Percentiles rank a stretch among this genome's conserved stretches.
phyloP scores from a whole-genome alignment of 2,888 invertebrate genomes.

The Phortica okadai region DNA sequence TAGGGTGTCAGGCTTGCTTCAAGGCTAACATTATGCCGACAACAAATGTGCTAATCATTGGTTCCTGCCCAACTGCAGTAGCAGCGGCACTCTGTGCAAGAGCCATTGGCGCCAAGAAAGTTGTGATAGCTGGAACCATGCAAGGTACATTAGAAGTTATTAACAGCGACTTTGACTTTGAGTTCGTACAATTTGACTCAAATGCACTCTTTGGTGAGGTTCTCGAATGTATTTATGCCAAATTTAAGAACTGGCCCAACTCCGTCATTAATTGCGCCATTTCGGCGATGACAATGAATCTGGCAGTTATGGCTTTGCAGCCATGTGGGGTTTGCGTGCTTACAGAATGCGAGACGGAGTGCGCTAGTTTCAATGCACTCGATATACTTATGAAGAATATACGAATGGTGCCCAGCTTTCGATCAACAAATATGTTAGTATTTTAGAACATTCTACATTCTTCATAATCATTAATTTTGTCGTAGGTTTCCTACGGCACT shows the following conservation, averaged over 20 bases:
- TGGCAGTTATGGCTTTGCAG: slow-evolving; percentile 64
- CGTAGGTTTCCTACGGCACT: slow-evolving; percentile 68
- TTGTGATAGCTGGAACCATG: slow-evolving; percentile 60
- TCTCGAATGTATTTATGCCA: slow-evolving; percentile 54
- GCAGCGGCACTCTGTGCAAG: slow-evolving; percentile 65
- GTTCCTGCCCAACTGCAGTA: slow-evolving; percentile 64
- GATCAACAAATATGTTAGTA: slow-evolving; percentile 70
- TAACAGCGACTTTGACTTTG: slow-evolving; percentile 55
- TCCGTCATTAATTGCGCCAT: slow-evolving; percentile 69
- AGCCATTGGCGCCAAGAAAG: slow-evolving; percentile 64
- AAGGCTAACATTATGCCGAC: slow-evolving; percentile 61
- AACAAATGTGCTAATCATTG: slow-evolving; percentile 68
- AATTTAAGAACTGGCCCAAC: slow-evolving; percentile 61
- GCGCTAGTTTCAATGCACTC: slow-evolving; percentile 68
- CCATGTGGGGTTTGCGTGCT: slow-evolving; percentile 66
- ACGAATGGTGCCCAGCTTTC: slow-evolving; percentile 65
- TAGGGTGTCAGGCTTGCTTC: slow-evolving; percentile 69
- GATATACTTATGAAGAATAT: slow-evolving; percentile 72
- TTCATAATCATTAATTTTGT: not conserved
- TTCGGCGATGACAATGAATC: slow-evolving; percentile 66
- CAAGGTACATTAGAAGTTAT: slow-evolving; percentile 50
- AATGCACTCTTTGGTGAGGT: slow-evolving; percentile 52
- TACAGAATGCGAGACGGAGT: slow-evolving; percentile 68
- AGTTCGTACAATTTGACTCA: slow-evolving; percentile 55
- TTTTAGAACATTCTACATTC: not conserved